Percentiles rank a stretch among this genome's conserved stretches.
Evolutionary conservation across 2,888 invertebrate genomes (phyloP).

Genomic region (Antitype chi): DNA sequence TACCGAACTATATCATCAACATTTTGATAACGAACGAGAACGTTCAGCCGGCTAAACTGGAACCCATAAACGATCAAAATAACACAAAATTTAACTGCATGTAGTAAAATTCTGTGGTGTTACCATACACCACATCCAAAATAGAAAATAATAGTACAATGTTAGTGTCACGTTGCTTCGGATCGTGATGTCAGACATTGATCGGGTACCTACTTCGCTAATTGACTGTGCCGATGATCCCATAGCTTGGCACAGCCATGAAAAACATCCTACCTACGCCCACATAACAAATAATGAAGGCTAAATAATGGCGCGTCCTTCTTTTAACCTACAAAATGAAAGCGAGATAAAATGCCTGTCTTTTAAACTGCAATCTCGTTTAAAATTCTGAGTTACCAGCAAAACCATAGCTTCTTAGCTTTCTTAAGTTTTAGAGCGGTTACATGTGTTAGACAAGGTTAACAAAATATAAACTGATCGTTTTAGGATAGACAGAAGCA

Average conservation of each 20-base stretch:
- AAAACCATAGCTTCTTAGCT: not conserved
- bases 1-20: not conserved
- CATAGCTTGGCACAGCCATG: slow-evolving; percentile 36
- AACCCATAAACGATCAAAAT: not conserved
- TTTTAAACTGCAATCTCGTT: slow-evolving; percentile 6
- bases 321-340: not conserved
- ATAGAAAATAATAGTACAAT: slow-evolving; percentile 26
- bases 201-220: slow-evolving; percentile 44
- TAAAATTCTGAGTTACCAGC: not conserved
- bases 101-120: not conserved
- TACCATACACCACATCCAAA: slow-evolving; percentile 22
- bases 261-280: slow-evolving; percentile 32
- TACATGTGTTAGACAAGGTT: not conserved
- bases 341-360: not conserved
- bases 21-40: not conserved
- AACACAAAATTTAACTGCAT: not conserved
- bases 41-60: not conserved
- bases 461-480: not conserved
- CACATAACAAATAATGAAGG: slow-evolving; percentile 11
- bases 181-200: slow-evolving; percentile 52
- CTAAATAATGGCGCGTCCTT: not conserved
- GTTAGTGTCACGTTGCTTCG: slow-evolving; percentile 1
- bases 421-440: not conserved
- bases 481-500: not conserved
- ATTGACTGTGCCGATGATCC: slow-evolving; percentile 38